Conservation (phyloP, 1,140 invertebrate species). For the Pygmarrhopalites habei region DNA sequence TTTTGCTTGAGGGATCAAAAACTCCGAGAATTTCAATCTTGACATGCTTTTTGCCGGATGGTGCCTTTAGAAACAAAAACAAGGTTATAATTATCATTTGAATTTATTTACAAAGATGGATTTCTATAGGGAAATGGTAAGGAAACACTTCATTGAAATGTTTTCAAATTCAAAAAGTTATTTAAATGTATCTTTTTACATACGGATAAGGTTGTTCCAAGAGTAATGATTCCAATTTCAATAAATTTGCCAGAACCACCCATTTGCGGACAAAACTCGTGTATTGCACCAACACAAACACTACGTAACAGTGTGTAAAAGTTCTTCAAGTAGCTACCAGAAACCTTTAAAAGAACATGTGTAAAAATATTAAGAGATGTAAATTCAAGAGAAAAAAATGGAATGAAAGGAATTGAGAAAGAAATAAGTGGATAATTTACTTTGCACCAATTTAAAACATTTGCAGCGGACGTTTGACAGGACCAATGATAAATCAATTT, state of each 20-base stretch:
- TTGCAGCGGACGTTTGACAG: conserved; percentile 77
- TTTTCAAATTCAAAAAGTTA: neutral
- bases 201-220: conserved; percentile 56
- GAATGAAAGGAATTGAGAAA: too few species aligned
- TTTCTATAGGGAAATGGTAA: neutral
- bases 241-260: conserved; percentile 60
- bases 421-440: too few species aligned
- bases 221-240: conserved; percentile 74
- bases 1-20: conserved; percentile 65
- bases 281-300: conserved; percentile 66
- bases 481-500: conserved; percentile 85
- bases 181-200: conserved; percentile 1
- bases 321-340: conserved; percentile 65
- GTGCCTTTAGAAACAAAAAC: neutral
- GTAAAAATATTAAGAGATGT: too few species aligned
- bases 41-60: conserved; percentile 44
- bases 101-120: neutral
- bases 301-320: conserved; percentile 70
- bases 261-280: conserved; percentile 61
- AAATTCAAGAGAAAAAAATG: too few species aligned
- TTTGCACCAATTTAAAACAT: conserved; percentile 81
- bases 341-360: conserved; percentile 42
- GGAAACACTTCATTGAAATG: neutral
- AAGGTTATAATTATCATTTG: neutral
- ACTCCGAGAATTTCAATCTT: conserved; percentile 82